These are phyloP conservation scores for Zonotrichia leucophrys DNA, from an alignment of 2,113 vertebrate genomes.

Conservation along the genomic window DNA sequence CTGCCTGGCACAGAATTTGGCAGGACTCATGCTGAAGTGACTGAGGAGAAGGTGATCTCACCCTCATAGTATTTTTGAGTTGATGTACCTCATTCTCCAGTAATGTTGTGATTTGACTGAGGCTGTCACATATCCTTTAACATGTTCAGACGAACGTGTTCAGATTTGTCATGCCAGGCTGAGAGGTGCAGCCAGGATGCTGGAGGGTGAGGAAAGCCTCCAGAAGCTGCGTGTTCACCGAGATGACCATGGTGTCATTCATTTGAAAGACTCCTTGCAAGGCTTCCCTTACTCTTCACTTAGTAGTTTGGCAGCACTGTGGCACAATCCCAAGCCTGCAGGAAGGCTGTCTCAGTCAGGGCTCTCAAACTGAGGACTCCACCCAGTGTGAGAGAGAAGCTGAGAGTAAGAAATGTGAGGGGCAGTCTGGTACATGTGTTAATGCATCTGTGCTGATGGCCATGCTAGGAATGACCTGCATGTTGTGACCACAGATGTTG, in stretches of 20 bases:
- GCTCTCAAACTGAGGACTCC: background rate
- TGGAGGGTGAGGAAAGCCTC: slow-evolving; percentile 15
- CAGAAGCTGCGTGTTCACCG: background rate
- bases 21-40: background rate
- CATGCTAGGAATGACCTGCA: background rate
- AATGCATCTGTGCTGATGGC: background rate
- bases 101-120: slow-evolving; percentile 29
- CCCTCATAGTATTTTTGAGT: slow-evolving; percentile 10
- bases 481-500: background rate
- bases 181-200: background rate
- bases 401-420: background rate
- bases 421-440: background rate
- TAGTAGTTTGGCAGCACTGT: background rate
- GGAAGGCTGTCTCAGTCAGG: background rate
- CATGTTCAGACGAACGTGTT: background rate
- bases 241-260: background rate
- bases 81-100: slow-evolving; percentile 36
- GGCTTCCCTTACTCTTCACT: background rate
- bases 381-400: background rate
- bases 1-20: background rate
- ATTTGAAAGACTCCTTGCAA: background rate
- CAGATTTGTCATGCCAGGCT: background rate
- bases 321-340: background rate
- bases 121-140: slow-evolving; percentile 28
- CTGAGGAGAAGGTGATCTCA: slow-evolving; percentile 53